Evolutionary conservation across 92 coral and sea anemone species (phyloP).

Genomic region (Palythoa heliodiscus): DNA sequence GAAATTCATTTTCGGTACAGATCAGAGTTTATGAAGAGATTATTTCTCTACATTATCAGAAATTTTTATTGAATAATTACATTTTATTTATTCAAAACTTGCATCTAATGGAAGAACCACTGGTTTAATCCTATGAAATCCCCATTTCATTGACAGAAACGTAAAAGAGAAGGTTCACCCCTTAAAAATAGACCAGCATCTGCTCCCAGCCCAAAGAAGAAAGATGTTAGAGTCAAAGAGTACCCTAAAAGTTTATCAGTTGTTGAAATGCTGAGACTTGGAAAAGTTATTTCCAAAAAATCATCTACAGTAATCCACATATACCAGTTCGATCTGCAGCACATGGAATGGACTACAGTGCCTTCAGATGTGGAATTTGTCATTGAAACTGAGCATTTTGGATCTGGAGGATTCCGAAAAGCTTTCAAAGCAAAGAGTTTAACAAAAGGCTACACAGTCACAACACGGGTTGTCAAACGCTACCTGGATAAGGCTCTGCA

Average conservation of each 20-base stretch:
- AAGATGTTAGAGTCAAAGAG: not conserved
- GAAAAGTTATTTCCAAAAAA: constrained; percentile 31
- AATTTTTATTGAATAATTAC: not conserved
- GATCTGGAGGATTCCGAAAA: constrained; percentile 55
- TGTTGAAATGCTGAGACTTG: constrained; percentile 44
- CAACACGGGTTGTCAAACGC: constrained; percentile 53
- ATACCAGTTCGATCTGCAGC: constrained; percentile 56
- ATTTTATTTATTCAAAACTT: not conserved
- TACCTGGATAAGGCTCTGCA: constrained; percentile 53
- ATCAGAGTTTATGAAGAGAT: not conserved
- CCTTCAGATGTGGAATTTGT: constrained; percentile 55
- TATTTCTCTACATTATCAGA: constrained; percentile 18
- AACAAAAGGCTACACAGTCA: constrained; percentile 41
- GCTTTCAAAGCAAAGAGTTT: constrained; percentile 64
- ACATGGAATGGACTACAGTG: constrained; percentile 62
- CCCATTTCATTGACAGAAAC: constrained; percentile 35
- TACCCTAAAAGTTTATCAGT: constrained; percentile 49
- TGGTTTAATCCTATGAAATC: constrained; percentile 14
- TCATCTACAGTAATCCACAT: constrained; percentile 43
- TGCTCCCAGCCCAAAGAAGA: constrained; percentile 26
- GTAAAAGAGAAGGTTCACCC: constrained; percentile 32
- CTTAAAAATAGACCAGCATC: constrained; percentile 26
- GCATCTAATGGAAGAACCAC: not conserved
- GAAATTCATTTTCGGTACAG: no score
- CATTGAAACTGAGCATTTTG: constrained; percentile 47